Evolutionary conservation across 2,797 vertebrate species (phyloP), one percentile per base, ranked within the genome.

Genomic region (Chiroxiphia lanceolata): DNA sequence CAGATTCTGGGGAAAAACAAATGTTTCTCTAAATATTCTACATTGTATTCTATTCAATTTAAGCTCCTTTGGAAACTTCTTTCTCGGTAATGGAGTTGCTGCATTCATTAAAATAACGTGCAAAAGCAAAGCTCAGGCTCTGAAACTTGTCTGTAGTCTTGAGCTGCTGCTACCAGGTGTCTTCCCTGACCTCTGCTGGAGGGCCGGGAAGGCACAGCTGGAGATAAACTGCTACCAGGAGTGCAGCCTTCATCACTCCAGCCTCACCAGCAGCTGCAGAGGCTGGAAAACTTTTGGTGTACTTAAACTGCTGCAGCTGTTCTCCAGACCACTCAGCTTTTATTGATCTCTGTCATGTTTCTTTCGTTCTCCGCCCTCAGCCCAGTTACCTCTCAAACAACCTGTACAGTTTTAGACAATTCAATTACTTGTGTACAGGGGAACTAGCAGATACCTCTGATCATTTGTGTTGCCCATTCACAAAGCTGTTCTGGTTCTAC

Each of bases 111-210:
- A 75, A 59, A n/a, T 31, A 59, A 34, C 0, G 1, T 21, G 38
- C 26, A 75, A 31, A 92, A 88, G 45, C 42, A 64, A 48, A 72
- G 59, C 61, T 92, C 11, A 17, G n/a, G 5, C 51, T 93, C 21
- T 64, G 27, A 51, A 69, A 56, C n/a, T 57, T 45, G 23, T 15
- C 42, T 48, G 42, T 79, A 40, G 8, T 48, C 29, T 45, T 50
- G 59, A 83, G 40, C 47, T 56, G 40, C 57, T 86, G 69, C n/a
- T 88, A 36, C 60, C 60, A 88, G 44, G 68, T 83, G 71, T n/a
- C 64, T 88, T 91, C 80, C 81, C 74, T 76, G 90, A 90, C 95
- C 89, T 90, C 92, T 93, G 80, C 89, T 93, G 83, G 94, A 92
- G 69, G 54, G 48, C 59, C 36, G 67, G 50, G 36, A 83, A 87